Evolutionary conservation across 2,888 invertebrate genomes (phyloP).

Genomic region (Dynastes maya): DNA sequence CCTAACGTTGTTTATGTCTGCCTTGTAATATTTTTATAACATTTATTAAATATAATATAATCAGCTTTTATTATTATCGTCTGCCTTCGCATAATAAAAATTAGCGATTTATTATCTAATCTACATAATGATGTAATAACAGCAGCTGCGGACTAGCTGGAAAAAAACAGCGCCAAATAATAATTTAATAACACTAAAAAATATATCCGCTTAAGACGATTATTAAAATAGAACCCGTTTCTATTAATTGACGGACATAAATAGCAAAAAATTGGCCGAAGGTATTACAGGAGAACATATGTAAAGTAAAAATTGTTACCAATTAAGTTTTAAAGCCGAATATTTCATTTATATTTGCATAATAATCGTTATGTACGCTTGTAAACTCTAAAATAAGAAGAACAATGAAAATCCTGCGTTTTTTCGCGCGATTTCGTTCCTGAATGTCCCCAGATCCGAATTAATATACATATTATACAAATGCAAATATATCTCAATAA

Average conservation of each 20-base stretch:
- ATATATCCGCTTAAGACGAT: constrained; percentile 13
- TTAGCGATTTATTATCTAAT: constrained; percentile 21
- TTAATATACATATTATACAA: too few species aligned
- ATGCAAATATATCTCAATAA: too few species aligned
- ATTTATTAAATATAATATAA: constrained; percentile 8
- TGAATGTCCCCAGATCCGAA: too few species aligned
- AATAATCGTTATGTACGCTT: not conserved
- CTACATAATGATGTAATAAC: constrained; percentile 4
- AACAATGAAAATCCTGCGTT: not conserved
- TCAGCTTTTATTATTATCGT: constrained; percentile 5
- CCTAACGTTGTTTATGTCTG: too few species aligned
- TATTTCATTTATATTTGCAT: constrained; percentile 18
- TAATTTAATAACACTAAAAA: constrained; percentile 4
- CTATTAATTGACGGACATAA: not conserved
- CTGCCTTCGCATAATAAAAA: constrained; percentile 10
- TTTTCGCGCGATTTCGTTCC: not conserved
- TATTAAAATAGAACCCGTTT: constrained; percentile 7
- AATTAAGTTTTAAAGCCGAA: constrained; percentile 14
- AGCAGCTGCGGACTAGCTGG: not conserved
- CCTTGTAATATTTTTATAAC: not conserved
- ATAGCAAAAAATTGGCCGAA: too few species aligned
- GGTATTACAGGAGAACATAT: not conserved
- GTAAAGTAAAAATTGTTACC: constrained; percentile 4
- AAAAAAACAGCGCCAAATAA: constrained; percentile 7
- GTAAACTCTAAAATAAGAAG: constrained; percentile 1